A percentile compares a stretch with the other conserved stretches of the same genome.
Conservation (phyloP, 2,888 invertebrate genomes). For the Diarsia mendica region DNA sequence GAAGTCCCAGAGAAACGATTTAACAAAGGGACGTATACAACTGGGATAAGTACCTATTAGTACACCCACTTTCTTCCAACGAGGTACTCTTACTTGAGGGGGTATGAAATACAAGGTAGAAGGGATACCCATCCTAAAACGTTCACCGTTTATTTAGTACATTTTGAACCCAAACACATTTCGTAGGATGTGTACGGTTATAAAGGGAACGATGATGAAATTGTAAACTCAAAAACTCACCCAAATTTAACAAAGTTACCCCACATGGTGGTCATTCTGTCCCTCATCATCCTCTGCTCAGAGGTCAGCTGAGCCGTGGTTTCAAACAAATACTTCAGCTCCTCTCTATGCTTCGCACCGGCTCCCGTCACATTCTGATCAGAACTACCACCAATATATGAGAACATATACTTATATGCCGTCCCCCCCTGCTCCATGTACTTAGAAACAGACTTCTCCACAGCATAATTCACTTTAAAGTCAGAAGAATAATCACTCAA, state of each 20-base stretch:
- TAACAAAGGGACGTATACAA: too few relatives aligned
- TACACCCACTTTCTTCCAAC: too few relatives aligned
- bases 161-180: too few relatives aligned
- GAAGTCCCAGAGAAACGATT: too few relatives aligned
- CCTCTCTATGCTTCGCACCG: constrained; percentile 73
- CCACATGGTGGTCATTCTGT: constrained; percentile 74
- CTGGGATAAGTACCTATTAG: too few relatives aligned
- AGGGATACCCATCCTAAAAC: too few relatives aligned
- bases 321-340: constrained; percentile 72
- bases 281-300: constrained; percentile 71
- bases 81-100: too few relatives aligned
- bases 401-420: constrained; percentile 73
- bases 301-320: constrained; percentile 37
- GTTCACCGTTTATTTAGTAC: too few relatives aligned
- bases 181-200: too few relatives aligned
- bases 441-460: constrained; percentile 70
- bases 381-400: constrained; percentile 70
- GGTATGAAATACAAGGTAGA: too few relatives aligned
- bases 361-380: constrained; percentile 68
- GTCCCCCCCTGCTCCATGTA: constrained; percentile 67
- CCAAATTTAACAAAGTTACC: constrained; percentile 78
- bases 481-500: constrained; percentile 72
- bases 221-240: constrained; percentile 61
- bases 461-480: constrained; percentile 69
- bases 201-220: too few relatives aligned